phyloP scores from a whole-genome alignment of 1,140 invertebrate species.

The Cylas formicarius region DNA sequence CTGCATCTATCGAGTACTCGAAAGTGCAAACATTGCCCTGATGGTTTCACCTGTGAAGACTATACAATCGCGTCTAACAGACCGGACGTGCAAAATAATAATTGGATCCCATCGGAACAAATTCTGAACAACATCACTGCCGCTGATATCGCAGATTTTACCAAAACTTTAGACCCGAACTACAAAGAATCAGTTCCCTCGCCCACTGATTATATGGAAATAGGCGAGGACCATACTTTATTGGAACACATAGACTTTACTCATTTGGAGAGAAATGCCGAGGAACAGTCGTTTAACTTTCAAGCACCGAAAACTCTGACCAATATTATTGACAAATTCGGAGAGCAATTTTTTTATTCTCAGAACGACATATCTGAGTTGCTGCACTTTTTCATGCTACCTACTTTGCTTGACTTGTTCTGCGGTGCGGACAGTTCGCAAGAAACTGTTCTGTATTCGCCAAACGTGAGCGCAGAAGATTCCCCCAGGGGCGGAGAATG shows the following conservation, averaged over 20 bases:
- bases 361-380: conserved; percentile 3
- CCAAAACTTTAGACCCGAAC: conserved; percentile 1
- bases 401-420: conserved; percentile 19
- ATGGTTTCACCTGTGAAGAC: conserved; percentile 19
- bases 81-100: conserved; percentile 3
- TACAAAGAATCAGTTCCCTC: too few relatives aligned
- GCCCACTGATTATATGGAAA: conserved; percentile 4
- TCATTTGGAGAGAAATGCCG: not conserved
- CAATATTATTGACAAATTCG: conserved; percentile 19
- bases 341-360: conserved; percentile 4
- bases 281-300: conserved; percentile 23
- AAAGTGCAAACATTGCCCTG: conserved; percentile 19
- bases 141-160: conserved; percentile 14
- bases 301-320: conserved; percentile 25
- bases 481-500: not conserved
- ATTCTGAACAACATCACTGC: conserved; percentile 22
- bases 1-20: conserved; percentile 2
- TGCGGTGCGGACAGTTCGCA: conserved; percentile 12
- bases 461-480: conserved; percentile 9
- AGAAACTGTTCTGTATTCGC: conserved; percentile 25
- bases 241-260: conserved; percentile 2
- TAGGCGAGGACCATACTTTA: conserved; percentile 1
- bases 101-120: conserved; percentile 9
- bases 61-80: not conserved
- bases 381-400: conserved; percentile 20